Conservation (phyloP, 2,797 vertebrate species). For the Pteropus rufus region DNA sequence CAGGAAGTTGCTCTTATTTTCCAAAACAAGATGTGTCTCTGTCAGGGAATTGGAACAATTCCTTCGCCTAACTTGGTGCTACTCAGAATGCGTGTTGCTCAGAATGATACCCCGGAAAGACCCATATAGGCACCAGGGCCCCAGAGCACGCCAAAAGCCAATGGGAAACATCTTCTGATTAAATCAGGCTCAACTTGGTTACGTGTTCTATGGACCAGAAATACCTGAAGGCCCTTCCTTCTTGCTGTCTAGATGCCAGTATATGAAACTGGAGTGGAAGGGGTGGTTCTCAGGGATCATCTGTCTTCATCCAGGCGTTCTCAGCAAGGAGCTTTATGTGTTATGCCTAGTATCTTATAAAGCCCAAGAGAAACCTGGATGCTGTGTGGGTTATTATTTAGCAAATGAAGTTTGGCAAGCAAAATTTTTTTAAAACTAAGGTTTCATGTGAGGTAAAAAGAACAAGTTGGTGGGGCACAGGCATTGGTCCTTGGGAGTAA, state of each 20-base stretch:
- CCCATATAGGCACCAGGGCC: not conserved
- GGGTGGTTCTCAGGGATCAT: not conserved
- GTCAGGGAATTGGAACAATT: not conserved
- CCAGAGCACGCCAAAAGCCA: not conserved
- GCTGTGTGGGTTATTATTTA: not conserved
- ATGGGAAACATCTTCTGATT: not conserved
- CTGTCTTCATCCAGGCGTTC: not conserved
- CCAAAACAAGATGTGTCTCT: not conserved
- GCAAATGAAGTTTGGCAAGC: not conserved
- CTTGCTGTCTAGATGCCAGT: not conserved
- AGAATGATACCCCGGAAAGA: not conserved
- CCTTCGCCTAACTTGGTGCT: not conserved
- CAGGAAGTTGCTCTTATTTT: not conserved
- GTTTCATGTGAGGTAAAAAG: not conserved
- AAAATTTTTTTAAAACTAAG: not conserved
- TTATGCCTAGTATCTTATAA: not conserved
- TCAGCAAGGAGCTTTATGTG: not conserved
- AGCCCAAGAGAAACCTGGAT: not conserved
- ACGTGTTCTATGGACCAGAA: not conserved
- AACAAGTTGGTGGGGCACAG: not conserved
- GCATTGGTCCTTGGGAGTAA: not conserved
- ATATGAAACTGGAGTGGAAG: not conserved
- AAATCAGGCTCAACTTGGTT: not conserved
- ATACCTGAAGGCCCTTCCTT: not conserved
- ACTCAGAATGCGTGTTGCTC: not conserved